Conservation (phyloP, 2,113 vertebrate species). For the Bos indicus region DNA sequence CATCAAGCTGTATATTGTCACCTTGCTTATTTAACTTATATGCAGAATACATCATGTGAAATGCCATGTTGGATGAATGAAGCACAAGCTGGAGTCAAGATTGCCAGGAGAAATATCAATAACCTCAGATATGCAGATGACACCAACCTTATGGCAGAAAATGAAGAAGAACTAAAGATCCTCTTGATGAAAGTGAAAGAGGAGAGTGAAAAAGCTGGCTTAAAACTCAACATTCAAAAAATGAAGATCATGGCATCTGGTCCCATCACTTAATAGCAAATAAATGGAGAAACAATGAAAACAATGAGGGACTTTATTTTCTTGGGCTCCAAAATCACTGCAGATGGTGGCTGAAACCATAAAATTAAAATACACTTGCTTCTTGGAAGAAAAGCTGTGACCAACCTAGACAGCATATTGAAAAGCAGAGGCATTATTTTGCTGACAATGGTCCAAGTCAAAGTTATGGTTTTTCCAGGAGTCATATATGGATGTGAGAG, state of each 20-base stretch:
- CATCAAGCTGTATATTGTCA: background rate
- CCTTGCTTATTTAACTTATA: background rate
- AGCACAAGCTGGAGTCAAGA: background rate
- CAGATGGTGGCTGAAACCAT: background rate
- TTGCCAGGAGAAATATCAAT: background rate
- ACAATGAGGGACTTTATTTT: background rate
- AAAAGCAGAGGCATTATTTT: background rate
- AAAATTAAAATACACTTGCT: background rate
- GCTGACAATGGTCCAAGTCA: background rate
- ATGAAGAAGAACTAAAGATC: background rate
- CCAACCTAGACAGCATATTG: background rate
- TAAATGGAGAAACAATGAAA: background rate
- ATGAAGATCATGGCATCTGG: background rate
- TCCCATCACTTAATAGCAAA: background rate
- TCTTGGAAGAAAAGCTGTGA: background rate
- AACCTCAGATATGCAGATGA: background rate
- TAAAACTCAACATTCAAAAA: background rate
- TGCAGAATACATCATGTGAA: background rate
- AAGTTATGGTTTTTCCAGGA: background rate
- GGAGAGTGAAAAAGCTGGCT: background rate
- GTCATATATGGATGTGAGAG: background rate
- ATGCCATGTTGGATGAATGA: background rate
- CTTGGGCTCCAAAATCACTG: background rate
- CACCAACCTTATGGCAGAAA: background rate
- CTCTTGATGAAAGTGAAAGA: background rate